Percentiles rank a stretch among this genome's conserved stretches.
Evolutionary conservation across 2,797 vertebrate genomes (phyloP).

Genomic region (Siniperca undulata): DNA sequence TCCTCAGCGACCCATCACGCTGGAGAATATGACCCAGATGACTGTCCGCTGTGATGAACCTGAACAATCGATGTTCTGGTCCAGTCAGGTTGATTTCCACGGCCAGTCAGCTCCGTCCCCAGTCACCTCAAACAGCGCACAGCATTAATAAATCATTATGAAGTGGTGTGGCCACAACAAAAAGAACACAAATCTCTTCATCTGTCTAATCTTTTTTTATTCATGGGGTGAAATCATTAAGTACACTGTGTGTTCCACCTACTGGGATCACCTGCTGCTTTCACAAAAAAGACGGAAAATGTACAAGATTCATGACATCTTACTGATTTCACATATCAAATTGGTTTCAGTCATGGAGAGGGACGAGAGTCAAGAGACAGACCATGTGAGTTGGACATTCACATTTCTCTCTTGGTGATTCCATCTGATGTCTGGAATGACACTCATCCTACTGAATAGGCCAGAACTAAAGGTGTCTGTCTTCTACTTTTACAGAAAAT

Average conservation of each 20-base stretch:
- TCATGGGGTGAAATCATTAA: not conserved
- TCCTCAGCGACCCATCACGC: conserved; percentile 15
- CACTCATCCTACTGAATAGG: not conserved
- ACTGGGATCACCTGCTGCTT: not conserved
- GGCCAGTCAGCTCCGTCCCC: conserved; percentile 11
- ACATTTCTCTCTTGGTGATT: conserved; percentile 2
- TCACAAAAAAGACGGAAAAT: not conserved
- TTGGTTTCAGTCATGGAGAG: conserved; percentile 11
- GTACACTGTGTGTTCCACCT: not conserved
- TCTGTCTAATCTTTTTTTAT: not conserved
- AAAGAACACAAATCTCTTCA: not conserved
- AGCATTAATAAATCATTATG: conserved; percentile 1
- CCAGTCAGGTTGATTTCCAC: conserved; percentile 47
- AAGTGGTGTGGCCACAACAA: not conserved
- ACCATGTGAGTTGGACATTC: not conserved
- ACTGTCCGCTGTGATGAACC: conserved; percentile 27
- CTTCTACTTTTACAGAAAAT: not conserved
- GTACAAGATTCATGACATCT: not conserved
- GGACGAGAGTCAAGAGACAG: not conserved
- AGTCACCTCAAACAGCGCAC: not conserved
- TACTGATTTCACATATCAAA: not conserved
- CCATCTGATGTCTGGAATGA: not conserved
- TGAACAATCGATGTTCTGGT: conserved; percentile 59
- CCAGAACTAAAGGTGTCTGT: not conserved
- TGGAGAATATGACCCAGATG: conserved; percentile 43